Conservation (phyloP, 2,113 vertebrate genomes). For the Neolamprologus variostigma region DNA sequence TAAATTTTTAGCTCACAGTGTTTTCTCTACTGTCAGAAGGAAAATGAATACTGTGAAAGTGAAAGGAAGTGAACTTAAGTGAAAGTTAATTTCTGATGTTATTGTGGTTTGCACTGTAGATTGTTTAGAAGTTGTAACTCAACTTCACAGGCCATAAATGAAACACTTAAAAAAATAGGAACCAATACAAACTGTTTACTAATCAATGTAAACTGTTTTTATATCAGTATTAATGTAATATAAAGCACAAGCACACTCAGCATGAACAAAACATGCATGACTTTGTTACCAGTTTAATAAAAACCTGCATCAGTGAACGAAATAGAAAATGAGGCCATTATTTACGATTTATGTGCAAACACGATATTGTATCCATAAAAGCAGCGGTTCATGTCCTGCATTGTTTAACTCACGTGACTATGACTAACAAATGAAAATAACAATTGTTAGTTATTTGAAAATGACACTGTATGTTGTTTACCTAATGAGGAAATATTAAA, state of each 20-base stretch:
- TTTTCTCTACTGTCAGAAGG: background rate
- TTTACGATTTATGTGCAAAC: background rate
- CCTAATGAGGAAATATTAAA: background rate
- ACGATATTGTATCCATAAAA: background rate
- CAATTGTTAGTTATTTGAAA: background rate
- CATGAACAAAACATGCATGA: background rate
- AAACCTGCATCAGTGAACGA: background rate
- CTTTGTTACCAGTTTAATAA: background rate
- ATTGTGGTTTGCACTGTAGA: background rate
- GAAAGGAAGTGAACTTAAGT: background rate
- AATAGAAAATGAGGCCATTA: background rate
- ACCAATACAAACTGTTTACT: background rate
- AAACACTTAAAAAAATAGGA: background rate
- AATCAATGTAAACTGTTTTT: background rate
- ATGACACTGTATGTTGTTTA: background rate
- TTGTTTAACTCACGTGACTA: background rate
- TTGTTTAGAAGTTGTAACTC: background rate
- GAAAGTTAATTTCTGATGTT: background rate
- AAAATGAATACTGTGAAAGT: background rate
- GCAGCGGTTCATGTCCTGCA: accelerated
- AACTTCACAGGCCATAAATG: background rate
- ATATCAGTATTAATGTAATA: background rate
- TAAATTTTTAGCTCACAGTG: background rate
- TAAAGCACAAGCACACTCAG: background rate
- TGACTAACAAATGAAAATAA: background rate